Evolutionary conservation across 2,113 vertebrate genomes (phyloP).

Genomic region (Mystacornis crossleyi): DNA sequence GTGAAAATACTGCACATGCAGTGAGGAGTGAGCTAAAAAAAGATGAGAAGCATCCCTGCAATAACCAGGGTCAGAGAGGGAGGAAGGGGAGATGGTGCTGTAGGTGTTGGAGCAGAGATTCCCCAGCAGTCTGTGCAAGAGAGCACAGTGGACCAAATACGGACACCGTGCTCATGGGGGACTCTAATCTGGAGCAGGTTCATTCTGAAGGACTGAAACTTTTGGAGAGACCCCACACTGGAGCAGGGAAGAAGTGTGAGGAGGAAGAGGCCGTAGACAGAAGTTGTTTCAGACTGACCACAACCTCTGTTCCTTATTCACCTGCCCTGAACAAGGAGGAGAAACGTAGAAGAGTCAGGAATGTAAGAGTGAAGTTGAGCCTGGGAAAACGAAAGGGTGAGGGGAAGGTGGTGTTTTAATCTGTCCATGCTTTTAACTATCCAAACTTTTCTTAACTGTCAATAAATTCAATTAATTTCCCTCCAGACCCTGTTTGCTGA

Average conservation of each 20-base stretch:
- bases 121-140: neutral
- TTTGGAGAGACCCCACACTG: neutral
- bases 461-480: neutral
- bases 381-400: neutral
- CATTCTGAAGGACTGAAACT: neutral
- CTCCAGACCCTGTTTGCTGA: neutral
- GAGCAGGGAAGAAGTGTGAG: neutral
- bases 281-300: neutral
- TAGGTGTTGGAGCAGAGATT: neutral
- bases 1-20: neutral
- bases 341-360: neutral
- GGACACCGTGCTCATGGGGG: neutral
- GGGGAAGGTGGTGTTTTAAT: neutral
- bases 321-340: neutral
- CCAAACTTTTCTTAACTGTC: neutral
- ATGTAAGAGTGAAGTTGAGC: neutral
- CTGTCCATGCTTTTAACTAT: neutral
- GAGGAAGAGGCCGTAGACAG: neutral
- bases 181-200: neutral
- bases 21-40: neutral
- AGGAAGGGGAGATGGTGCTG: neutral
- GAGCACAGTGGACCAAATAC: neutral
- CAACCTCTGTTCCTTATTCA: fast-evolving
- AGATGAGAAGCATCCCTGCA: neutral
- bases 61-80: neutral